Evolutionary conservation across 2,888 invertebrate species (phyloP), one percentile per base, ranked within the genome.

Genomic region (Limnephilus rhombicus): DNA sequence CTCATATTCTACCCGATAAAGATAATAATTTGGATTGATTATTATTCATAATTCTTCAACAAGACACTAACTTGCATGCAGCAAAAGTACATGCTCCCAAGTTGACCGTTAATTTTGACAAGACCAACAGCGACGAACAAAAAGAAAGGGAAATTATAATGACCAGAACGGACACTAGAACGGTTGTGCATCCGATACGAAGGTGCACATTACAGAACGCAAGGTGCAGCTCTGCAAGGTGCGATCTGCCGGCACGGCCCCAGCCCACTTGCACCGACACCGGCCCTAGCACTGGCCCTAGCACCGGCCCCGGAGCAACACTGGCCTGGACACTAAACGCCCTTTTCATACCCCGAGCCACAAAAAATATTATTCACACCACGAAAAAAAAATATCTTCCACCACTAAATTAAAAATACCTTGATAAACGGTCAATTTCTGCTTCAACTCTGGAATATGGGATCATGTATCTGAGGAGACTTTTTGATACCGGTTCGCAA

Each of bases 201-300:
- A 91, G 91, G 91, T 91, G 91, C 82, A 83, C 89, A 83, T 89
- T 88, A 89, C 91, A 92, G 85, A 89, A 89, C 92, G 91, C 92
- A 92, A 93, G 93, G 93, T 93, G 93, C 82, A 92, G 85, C n/a
- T 15, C 49, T 80, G 92, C 92, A 93, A 93, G 92, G 92, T 93
- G 92, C 90, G 92, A 90, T 53, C 49, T 13, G 29, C 86, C 86
- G 24, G 45, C 37, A 24, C n/a, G 12, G 45, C 86, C 49, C 37
- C 1, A 5, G 86, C 49, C 86, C 86, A 37, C 37, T 11, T 24
- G 12, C 85, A n/a, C 45, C 41, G 90, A 29, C 81, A 87, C 88
- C 90, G 86, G 82, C 34, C 82, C 34, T 12, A 81, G n/a, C 24
- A 83, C 34, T 15, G 86, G 37, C 34, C 92, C 80, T 34, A 53